Evolutionary conservation across 2,888 invertebrate genomes (phyloP).

Genomic region (Palloptera scutellata): DNA sequence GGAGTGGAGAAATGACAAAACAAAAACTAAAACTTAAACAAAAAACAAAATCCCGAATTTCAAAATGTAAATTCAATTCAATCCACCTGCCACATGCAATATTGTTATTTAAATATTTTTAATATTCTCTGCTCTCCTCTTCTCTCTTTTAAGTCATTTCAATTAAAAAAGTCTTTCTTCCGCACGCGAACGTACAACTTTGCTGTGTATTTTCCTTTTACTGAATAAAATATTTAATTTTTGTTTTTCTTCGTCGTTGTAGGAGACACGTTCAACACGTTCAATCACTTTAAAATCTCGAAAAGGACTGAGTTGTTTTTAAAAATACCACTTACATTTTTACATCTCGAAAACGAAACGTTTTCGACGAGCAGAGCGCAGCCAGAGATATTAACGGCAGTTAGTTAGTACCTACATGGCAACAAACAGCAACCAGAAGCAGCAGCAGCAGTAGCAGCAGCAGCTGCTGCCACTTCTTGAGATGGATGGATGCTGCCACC

Average conservation of each 20-base stretch:
- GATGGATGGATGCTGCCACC: constrained; percentile 21
- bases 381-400: constrained; percentile 21
- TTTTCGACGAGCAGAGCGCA: constrained; percentile 15
- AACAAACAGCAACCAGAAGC: constrained; percentile 9
- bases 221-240: background rate
- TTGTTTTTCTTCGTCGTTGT: background rate
- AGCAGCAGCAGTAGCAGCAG: constrained; percentile 24
- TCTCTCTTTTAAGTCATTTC: background rate
- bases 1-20: too few relatives aligned
- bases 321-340: constrained; percentile 60
- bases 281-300: constrained; percentile 61
- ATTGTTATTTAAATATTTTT: constrained; percentile 10
- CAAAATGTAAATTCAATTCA: too few relatives aligned
- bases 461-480: constrained; percentile 25
- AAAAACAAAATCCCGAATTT: too few relatives aligned
- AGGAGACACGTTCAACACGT: constrained; percentile 41
- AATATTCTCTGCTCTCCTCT: constrained; percentile 5
- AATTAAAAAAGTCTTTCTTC: background rate
- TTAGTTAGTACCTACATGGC: constrained; percentile 11
- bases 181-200: background rate
- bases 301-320: constrained; percentile 61
- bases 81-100: too few relatives aligned
- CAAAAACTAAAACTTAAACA: too few relatives aligned
- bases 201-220: constrained; percentile 1
- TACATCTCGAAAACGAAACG: constrained; percentile 44